These are phyloP conservation scores for Drosophila orena DNA, from an alignment of 1,140 invertebrate genomes.

Conservation along the genomic window DNA sequence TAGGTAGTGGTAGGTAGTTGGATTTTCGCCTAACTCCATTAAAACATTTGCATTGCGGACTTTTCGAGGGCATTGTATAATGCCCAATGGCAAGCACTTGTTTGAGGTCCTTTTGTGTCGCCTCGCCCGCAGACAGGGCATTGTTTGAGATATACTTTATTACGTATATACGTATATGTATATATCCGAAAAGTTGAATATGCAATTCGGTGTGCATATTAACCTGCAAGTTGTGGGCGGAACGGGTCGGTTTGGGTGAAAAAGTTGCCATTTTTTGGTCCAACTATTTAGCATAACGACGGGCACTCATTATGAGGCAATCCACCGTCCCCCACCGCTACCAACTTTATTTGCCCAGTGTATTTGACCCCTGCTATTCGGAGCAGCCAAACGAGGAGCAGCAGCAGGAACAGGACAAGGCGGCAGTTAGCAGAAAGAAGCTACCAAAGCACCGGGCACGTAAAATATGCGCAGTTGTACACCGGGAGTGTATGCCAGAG, in stretches of 20 bases:
- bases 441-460: slow-evolving; percentile 49
- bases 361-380: slow-evolving; percentile 52
- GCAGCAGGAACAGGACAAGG: slow-evolving; percentile 38
- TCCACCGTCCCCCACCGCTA: slow-evolving; percentile 15
- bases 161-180: slow-evolving; percentile 16
- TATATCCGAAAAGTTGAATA: slow-evolving; percentile 58
- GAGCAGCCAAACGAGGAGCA: slow-evolving; percentile 20
- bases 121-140: slow-evolving; percentile 38
- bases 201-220: slow-evolving; percentile 70
- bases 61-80: slow-evolving; percentile 12
- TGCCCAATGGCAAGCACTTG: slow-evolving; percentile 21
- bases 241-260: background rate
- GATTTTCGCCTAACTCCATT: slow-evolving; percentile 58
- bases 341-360: slow-evolving; percentile 73
- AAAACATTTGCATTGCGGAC: slow-evolving; percentile 45
- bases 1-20: background rate
- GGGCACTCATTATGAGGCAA: slow-evolving; percentile 66
- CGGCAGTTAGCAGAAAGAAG: slow-evolving; percentile 42
- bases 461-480: slow-evolving; percentile 81
- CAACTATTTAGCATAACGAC: slow-evolving; percentile 78
- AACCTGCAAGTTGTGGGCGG: slow-evolving; percentile 25
- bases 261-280: slow-evolving; percentile 57
- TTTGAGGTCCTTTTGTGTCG: slow-evolving; percentile 44
- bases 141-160: slow-evolving; percentile 68
- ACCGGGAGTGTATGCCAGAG: slow-evolving; percentile 77